Conservation (phyloP, 2,888 invertebrate genomes). For the Himalopsyche tibetana region DNA sequence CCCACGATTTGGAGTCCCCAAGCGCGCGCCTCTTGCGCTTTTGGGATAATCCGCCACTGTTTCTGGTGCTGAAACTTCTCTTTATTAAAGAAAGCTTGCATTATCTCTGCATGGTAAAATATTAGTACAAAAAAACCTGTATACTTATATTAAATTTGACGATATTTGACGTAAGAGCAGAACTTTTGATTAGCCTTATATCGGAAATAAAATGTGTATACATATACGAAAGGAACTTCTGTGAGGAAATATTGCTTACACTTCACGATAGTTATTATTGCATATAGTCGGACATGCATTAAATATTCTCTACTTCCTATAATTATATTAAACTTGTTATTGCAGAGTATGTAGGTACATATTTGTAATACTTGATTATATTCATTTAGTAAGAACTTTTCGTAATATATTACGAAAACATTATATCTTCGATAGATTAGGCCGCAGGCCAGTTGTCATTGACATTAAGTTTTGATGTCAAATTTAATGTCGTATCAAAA, state of each 20-base stretch:
- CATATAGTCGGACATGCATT: background rate
- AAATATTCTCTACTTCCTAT: constrained; percentile 10
- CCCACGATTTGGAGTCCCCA: too few species aligned
- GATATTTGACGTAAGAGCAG: background rate
- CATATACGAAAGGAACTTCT: background rate
- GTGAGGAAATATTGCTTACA: background rate
- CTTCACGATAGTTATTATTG: constrained; percentile 7
- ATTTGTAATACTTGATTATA: background rate
- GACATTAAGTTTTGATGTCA: constrained; percentile 3
- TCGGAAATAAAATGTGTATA: background rate
- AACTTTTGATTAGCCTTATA: background rate
- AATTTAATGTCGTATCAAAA: background rate
- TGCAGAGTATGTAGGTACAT: background rate
- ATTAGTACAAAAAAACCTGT: too few species aligned
- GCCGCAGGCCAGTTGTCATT: background rate
- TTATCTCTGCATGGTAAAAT: too few species aligned
- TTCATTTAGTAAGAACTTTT: background rate
- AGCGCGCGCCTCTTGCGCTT: too few species aligned
- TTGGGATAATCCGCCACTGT: too few species aligned
- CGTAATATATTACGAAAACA: background rate
- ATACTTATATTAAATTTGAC: too few species aligned
- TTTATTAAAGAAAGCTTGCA: too few species aligned
- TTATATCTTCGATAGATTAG: constrained; percentile 2
- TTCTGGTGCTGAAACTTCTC: too few species aligned
- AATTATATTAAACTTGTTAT: background rate